phyloP scores from a whole-genome alignment of 2,888 invertebrate genomes.

The Mylabris sibirica region DNA sequence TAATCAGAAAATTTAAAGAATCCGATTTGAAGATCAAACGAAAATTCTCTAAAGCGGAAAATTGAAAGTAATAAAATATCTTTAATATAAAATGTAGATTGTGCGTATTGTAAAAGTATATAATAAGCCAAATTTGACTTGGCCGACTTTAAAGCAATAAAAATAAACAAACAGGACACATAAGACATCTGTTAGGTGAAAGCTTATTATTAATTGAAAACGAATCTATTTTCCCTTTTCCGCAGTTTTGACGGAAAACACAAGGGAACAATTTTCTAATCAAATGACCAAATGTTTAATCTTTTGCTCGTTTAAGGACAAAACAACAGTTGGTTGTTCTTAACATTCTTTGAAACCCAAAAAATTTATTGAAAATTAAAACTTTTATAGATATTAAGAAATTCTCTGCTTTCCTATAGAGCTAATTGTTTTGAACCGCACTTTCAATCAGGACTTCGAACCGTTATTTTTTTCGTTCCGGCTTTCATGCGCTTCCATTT shows the following conservation, averaged over 20 bases:
- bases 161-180: not conserved
- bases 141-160: not conserved
- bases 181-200: not conserved
- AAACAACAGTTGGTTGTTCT: too few species aligned
- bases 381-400: too few species aligned
- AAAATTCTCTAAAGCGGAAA: not conserved
- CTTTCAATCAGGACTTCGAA: too few species aligned
- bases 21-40: not conserved
- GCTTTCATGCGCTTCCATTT: too few species aligned
- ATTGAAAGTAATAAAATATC: not conserved
- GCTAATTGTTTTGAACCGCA: too few species aligned
- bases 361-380: too few species aligned
- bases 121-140: not conserved
- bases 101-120: not conserved
- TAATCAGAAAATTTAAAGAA: not conserved
- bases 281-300: not conserved
- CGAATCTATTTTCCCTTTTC: not conserved
- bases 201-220: conserved; percentile 4
- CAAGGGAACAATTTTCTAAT: not conserved
- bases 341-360: too few species aligned
- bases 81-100: not conserved
- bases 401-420: too few species aligned
- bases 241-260: not conserved
- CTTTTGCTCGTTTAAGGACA: not conserved
- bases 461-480: too few species aligned